Base-by-base conservation (phyloP, 2,888 invertebrate species). In the Boloria selene region DNA sequence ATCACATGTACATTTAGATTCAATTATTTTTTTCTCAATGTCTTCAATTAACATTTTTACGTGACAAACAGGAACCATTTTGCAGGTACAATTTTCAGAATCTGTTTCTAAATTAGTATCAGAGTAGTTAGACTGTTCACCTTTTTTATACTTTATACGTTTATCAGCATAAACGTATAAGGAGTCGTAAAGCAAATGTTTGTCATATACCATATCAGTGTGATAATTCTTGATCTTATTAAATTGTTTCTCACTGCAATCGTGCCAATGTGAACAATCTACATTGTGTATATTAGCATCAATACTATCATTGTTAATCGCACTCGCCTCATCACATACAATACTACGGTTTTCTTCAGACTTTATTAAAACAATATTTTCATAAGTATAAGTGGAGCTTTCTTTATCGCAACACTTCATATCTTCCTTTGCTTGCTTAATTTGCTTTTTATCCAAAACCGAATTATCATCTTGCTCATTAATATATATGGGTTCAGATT, bases 31-130 rank as follows among this genome's bases (percentile, higher is more conserved):
- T 58, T 78, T 79, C 74, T 89, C 89, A 72, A 91, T 88, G 76
- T 84, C 84, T 64, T 88, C 80, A 4, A 91, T 82, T 58, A 91
- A 81, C 88, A 90, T 84, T 80, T 90, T 91, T 0, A 91, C 87
- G 65, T 90, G 90, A 81, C 91, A 91, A 66, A 90, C 75, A 42
- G 91, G 91, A 17, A 91, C 85, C 77, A 81, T 80, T 69, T 82
- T 77, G 74, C 91, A 91, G 64, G 81, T 77, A 78, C 91, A 91
- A 16, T 26, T 62, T 42, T 61, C 68, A 0, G 52, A 26, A n/a
- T 67, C 50, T 7, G 42, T 14, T 1, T 64, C 47, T 17, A 42
- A 38, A 4, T 58, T 52, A 22, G 47, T 31, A 58, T 71, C 62
- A 42, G 69, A 64, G 64, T 69, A 61, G 22, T 60, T 47, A 4